A percentile compares a stretch with the other conserved stretches of the same genome.
These are phyloP conservation scores for Stenodema calcarata DNA, from an alignment of 2,888 invertebrate genomes.

Conservation along the genomic window DNA sequence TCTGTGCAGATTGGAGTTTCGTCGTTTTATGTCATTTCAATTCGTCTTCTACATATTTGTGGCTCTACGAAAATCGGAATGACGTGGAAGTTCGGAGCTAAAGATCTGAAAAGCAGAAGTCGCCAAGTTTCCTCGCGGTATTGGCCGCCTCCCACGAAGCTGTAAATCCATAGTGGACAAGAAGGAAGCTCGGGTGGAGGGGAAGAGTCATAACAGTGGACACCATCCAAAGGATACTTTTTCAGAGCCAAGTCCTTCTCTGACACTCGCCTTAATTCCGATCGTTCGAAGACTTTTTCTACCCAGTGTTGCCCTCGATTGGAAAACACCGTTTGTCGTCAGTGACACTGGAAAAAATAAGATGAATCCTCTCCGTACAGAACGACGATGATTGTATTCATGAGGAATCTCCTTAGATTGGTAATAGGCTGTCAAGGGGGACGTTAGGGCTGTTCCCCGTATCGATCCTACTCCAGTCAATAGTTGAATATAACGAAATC, in stretches of 20 bases:
- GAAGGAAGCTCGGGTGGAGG: background rate
- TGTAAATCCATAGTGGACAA: background rate
- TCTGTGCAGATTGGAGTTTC: too few species aligned
- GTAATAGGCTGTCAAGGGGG: too few species aligned
- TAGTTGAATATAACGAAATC: too few species aligned
- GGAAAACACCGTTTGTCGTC: background rate
- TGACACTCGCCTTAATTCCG: background rate
- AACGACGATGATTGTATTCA: too few species aligned
- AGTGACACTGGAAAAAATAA: too few species aligned
- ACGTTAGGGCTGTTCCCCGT: too few species aligned
- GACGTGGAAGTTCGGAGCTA: background rate
- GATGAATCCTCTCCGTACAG: too few species aligned
- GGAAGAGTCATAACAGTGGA: background rate
- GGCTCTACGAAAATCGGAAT: background rate
- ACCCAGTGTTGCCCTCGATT: background rate
- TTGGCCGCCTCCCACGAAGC: conserved; percentile 5
- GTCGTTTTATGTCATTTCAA: too few species aligned
- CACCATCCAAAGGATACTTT: conserved; percentile 2
- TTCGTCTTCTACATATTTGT: too few species aligned
- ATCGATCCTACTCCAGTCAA: too few species aligned
- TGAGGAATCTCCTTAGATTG: too few species aligned
- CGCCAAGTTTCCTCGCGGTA: background rate
- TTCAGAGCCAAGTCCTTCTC: background rate
- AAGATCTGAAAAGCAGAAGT: background rate
- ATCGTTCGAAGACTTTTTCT: background rate